These are phyloP conservation scores for Blastomussa wellsi DNA, from an alignment of 92 coral and sea anemone species.

Conservation along the genomic window DNA sequence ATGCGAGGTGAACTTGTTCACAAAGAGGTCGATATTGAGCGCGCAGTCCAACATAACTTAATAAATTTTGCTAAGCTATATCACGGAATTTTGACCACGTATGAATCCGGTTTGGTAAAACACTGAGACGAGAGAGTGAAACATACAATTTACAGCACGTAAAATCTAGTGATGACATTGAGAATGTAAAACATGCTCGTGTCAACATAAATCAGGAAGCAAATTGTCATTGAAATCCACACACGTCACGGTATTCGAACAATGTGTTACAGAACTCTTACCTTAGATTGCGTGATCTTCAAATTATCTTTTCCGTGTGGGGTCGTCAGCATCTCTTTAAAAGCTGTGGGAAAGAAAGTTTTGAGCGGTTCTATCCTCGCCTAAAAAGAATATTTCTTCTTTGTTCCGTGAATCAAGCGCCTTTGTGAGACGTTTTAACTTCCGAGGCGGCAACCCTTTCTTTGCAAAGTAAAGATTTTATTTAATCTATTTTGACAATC, in stretches of 20 bases:
- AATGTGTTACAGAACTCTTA: constrained; percentile 17
- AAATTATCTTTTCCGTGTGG: constrained; percentile 51
- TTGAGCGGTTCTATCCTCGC: background rate
- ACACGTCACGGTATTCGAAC: constrained; percentile 31
- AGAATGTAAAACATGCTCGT: constrained; percentile 5
- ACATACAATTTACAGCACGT: constrained; percentile 26
- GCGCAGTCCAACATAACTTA: constrained; percentile 27
- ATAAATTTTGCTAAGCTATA: constrained; percentile 13
- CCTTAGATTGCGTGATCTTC: constrained; percentile 50
- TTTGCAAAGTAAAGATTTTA: background rate
- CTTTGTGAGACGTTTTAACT: constrained; percentile 2
- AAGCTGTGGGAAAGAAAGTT: constrained; percentile 49
- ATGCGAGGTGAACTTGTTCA: constrained; percentile 8
- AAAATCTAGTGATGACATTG: background rate
- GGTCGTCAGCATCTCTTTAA: constrained; percentile 71
- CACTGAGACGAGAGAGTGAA: background rate
- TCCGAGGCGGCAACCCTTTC: constrained; percentile 20
- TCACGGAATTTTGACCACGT: constrained; percentile 34
- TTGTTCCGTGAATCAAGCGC: background rate
- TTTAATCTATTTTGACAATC: constrained; percentile 2
- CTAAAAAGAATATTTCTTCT: too few species aligned
- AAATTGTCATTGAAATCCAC: background rate
- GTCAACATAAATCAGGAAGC: constrained; percentile 30
- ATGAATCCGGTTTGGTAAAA: constrained; percentile 21
- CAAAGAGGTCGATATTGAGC: constrained; percentile 22